A percentile compares a stretch with the other conserved stretches of the same genome.
Evolutionary conservation across 2,797 vertebrate genomes (phyloP).

Genomic region (Labeo calbasu): DNA sequence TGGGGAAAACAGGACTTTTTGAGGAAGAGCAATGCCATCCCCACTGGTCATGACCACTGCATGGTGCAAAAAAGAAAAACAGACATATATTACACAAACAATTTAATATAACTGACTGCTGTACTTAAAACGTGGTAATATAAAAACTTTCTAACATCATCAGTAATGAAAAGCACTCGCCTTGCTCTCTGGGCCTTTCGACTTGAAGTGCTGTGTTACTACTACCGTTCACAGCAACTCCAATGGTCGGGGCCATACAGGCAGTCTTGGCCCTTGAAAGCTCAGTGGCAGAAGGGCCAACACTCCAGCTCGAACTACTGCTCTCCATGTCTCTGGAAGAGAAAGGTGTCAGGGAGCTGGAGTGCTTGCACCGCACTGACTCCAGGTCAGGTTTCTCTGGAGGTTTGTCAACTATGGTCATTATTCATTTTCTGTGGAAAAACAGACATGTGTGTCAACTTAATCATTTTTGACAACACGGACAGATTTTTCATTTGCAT

Average conservation of each 20-base stretch:
- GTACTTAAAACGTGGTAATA: not conserved
- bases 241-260: conserved; percentile 87
- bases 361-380: conserved; percentile 86
- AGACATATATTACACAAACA: conserved; percentile 13
- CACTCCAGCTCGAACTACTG: conserved; percentile 86
- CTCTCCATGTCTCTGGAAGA: conserved; percentile 90
- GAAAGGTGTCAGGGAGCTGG: conserved; percentile 81
- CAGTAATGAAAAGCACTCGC: conserved; percentile 67
- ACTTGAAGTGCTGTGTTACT: conserved; percentile 73
- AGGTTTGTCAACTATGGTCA: conserved; percentile 98
- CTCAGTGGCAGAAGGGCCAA: conserved; percentile 83
- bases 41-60: conserved; percentile 78
- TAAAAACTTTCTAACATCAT: not conserved
- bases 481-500: not conserved
- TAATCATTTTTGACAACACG: not conserved
- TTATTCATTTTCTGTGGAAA: conserved; percentile 90
- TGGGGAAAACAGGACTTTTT: conserved; percentile 91
- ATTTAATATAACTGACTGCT: not conserved
- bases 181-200: conserved; percentile 89
- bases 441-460: conserved; percentile 29
- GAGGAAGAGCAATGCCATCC: conserved; percentile 91
- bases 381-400: conserved; percentile 91
- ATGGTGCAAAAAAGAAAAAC: conserved; percentile 17
- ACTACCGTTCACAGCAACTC: conserved; percentile 88
- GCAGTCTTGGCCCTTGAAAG: conserved; percentile 82